A percentile compares a stretch with the other conserved stretches of the same genome.
These are phyloP conservation scores for Ephestia elutella DNA, from an alignment of 1,140 invertebrate genomes.

Conservation along the genomic window DNA sequence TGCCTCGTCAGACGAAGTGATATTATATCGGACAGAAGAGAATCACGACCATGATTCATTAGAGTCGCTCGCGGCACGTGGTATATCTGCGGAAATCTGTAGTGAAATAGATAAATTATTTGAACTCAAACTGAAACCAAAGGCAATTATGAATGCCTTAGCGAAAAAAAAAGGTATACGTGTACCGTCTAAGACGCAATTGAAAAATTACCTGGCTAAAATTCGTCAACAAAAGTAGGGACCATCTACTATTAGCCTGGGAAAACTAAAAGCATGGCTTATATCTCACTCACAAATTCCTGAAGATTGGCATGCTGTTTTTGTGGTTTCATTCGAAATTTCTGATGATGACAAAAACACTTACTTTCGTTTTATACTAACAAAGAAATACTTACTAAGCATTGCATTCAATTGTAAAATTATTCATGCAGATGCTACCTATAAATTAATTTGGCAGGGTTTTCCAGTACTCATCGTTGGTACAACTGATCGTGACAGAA, in stretches of 20 bases:
- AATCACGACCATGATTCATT: no score
- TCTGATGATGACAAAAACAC: slow-evolving; percentile 5
- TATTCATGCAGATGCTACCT: slow-evolving; percentile 28
- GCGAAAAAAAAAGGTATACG: slow-evolving; percentile 10
- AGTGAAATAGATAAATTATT: slow-evolving; percentile 22
- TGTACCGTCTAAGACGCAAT: slow-evolving; percentile 18
- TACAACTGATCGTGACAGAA: not conserved
- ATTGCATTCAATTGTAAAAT: slow-evolving; percentile 4
- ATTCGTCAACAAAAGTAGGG: slow-evolving; percentile 10
- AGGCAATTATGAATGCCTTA: slow-evolving; percentile 17
- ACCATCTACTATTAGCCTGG: slow-evolving; percentile 14
- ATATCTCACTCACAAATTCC: slow-evolving; percentile 14
- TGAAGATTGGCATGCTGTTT: slow-evolving; percentile 17
- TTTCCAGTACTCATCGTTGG: slow-evolving; percentile 11
- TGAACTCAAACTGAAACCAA: slow-evolving; percentile 13
- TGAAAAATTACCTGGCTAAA: slow-evolving; percentile 22
- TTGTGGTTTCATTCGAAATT: slow-evolving; percentile 19
- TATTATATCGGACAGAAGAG: no score
- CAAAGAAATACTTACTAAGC: slow-evolving; percentile 20
- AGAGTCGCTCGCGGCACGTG: no score
- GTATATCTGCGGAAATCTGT: no score
- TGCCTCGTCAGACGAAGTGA: no score
- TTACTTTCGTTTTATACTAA: slow-evolving; percentile 23
- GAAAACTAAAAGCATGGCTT: slow-evolving; percentile 19
- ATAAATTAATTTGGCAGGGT: slow-evolving; percentile 34